Evolutionary conservation across 2,797 vertebrate species (phyloP), one percentile per base, ranked within the genome.

Genomic region (Xenentodon cancila): DNA sequence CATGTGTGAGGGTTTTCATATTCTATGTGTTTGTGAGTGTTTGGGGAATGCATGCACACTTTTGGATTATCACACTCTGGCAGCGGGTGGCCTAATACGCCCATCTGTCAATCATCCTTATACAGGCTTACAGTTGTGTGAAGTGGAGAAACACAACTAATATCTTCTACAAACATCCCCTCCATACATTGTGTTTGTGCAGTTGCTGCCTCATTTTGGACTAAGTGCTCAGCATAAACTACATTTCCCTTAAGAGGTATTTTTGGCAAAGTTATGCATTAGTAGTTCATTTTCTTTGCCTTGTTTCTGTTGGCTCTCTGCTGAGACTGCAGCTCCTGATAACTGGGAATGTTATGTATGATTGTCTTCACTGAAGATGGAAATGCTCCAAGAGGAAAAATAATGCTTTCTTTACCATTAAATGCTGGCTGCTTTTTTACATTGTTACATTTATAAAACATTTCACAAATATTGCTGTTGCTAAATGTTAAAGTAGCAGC

Each of bases 81-180:
- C 81, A 85, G 82, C 46, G 48, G 67, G 59, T 32, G 65, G 75
- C 71, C 70, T 79, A 64, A 80, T 73, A 77, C 58, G 21, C 59
- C 64, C 65, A 48, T 68, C 80, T 81, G 89, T 61, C 88, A 84
- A 64, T 90, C 87, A 89, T 84, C 53, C 87, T 85, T 81, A 87
- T 60, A 68, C 74, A 73, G 68, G 74, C 80, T 86, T 84, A 84
- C 37, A 19, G 83, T 80, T 85, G 84, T 68, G 77, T 71, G 55
- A 53, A 76, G 69, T 57, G 37, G 12, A 79, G 34, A 53, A 78
- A 73, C 16, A 65, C 43, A 59, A 45, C 62, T 45, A 20, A 9
- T 40, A 75, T 68, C 75, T 61, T 3, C 61, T 13, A 9, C 57
- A 73, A 40, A 68, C 56, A 64, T 32, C 45, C 73, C 37, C 44